A percentile compares a stretch with the other conserved stretches of the same genome.
Evolutionary conservation across 1,140 invertebrate genomes (phyloP).

Genomic region (Diachasma alloeum): DNA sequence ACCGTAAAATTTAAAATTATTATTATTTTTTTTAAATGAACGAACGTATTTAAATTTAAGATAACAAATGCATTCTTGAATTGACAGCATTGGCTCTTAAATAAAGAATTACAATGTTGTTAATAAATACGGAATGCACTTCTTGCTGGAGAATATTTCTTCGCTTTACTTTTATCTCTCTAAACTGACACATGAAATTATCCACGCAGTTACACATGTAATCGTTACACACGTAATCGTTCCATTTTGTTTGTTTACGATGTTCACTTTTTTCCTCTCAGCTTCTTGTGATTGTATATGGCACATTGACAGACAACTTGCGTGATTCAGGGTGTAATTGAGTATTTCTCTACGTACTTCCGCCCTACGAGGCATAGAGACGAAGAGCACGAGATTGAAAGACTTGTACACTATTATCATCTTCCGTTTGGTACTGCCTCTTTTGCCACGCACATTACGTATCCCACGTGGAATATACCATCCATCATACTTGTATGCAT

Average conservation of each 20-base stretch:
- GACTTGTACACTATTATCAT: slow-evolving; percentile 24
- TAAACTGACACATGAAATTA: no score
- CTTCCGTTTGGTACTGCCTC: slow-evolving; percentile 14
- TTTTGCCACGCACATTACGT: slow-evolving; percentile 1
- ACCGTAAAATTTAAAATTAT: no score
- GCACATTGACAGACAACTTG: not conserved
- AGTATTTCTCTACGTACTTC: slow-evolving; percentile 31
- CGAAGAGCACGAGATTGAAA: slow-evolving; percentile 22
- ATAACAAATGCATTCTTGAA: no score
- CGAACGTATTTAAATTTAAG: not conserved
- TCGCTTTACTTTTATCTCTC: no score
- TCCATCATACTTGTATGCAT: not conserved
- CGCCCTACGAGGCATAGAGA: not conserved
- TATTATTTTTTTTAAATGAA: no score
- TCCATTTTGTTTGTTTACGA: not conserved
- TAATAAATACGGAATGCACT: not conserved
- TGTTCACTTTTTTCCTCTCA: not conserved
- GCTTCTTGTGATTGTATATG: not conserved
- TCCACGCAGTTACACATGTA: no score
- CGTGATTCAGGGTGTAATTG: slow-evolving; percentile 32
- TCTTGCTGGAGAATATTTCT: not conserved
- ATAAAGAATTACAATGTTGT: no score
- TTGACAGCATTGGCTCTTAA: no score
- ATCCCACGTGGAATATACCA: not conserved
- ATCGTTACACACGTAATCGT: no score